Conservation (phyloP, 2,797 vertebrate species). For the Platalea minor region DNA sequence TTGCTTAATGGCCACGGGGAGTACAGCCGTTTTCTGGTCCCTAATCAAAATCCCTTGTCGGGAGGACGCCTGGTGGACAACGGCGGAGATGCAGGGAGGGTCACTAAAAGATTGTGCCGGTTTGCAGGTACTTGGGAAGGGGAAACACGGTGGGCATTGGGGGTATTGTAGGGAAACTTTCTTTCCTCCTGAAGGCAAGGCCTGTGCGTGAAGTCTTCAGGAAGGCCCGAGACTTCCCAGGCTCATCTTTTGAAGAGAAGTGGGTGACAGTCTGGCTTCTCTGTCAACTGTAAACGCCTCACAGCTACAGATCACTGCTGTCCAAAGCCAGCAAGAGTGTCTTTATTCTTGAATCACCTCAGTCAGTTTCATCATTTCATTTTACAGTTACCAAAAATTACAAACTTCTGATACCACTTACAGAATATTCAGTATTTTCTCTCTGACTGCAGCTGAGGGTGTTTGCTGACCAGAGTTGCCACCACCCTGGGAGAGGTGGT, state of each 20-base stretch:
- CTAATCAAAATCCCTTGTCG: rapidly evolving
- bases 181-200: not conserved
- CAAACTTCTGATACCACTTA: not conserved
- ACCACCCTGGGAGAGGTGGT: rapidly evolving
- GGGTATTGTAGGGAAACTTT: rapidly evolving
- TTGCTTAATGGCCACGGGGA: not conserved
- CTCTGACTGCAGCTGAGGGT: not conserved
- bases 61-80: not conserved
- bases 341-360: not conserved
- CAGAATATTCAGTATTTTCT: not conserved
- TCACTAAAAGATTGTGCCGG: not conserved
- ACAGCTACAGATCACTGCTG: not conserved
- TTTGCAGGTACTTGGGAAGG: not conserved
- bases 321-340: not conserved
- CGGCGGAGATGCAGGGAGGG: not conserved
- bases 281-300: not conserved
- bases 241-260: not conserved
- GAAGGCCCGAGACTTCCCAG: not conserved
- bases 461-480: not conserved
- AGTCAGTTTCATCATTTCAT: not conserved
- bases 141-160: rapidly evolving
- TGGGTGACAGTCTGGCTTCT: not conserved
- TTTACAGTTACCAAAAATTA: not conserved
- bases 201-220: not conserved
- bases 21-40: not conserved